Evolutionary conservation across 2,797 vertebrate species (phyloP).

Genomic region (Chiloscyllium punctatum): DNA sequence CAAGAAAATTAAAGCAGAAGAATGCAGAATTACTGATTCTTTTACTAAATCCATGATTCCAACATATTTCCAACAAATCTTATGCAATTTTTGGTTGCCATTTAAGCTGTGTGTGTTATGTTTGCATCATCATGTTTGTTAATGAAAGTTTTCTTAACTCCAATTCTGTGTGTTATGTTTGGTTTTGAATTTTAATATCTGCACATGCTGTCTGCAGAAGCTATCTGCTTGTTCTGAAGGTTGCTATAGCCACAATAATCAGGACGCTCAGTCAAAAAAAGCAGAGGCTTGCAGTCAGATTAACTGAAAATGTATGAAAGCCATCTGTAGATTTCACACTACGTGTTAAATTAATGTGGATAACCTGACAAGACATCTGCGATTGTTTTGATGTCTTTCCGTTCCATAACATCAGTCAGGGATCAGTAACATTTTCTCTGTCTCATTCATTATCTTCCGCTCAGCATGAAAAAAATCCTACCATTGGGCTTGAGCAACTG

Average conservation of each 20-base stretch:
- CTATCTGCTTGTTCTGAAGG: constrained; percentile 14
- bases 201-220: neutral
- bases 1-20: neutral
- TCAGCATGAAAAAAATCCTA: too few relatives aligned
- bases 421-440: neutral
- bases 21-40: neutral
- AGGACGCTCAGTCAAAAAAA: neutral
- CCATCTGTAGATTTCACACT: neutral
- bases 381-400: neutral
- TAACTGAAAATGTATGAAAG: neutral
- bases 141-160: neutral
- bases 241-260: neutral
- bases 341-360: neutral
- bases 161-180: neutral
- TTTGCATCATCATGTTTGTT: neutral
- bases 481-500: too few relatives aligned
- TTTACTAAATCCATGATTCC: neutral
- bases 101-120: neutral
- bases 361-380: neutral
- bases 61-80: neutral
- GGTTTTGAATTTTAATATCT: neutral
- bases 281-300: neutral
- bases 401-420: neutral
- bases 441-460: neutral
- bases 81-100: neutral